Conservation (phyloP, 2,888 invertebrate genomes). For the Agrilus biguttatus region DNA sequence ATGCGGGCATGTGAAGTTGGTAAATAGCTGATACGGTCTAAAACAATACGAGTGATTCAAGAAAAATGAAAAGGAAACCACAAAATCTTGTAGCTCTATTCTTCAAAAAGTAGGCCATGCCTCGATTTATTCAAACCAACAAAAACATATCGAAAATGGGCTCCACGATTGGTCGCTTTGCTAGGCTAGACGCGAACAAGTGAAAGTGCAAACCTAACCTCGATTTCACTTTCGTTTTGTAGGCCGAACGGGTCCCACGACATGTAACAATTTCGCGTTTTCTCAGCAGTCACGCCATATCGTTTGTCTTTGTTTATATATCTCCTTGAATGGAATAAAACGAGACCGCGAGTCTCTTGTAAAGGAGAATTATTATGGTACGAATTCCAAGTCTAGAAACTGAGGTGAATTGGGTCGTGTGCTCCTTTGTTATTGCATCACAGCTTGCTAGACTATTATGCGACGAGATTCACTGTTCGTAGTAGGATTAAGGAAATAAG, state of each 20-base stretch:
- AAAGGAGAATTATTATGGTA: conserved; percentile 3
- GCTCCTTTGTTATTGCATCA: conserved; percentile 31
- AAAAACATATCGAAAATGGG: conserved; percentile 24
- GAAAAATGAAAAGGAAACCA: conserved; percentile 10
- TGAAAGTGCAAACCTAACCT: conserved; percentile 36
- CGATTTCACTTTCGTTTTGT: conserved; percentile 37
- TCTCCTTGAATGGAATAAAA: conserved; percentile 2
- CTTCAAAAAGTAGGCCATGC: conserved; percentile 26
- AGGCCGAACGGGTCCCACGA: conserved; percentile 35
- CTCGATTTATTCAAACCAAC: conserved; percentile 28
- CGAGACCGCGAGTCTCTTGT: conserved; percentile 3
- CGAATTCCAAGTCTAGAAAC: conserved; percentile 26
- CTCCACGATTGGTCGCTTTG: conserved; percentile 26
- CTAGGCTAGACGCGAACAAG: conserved; percentile 32
- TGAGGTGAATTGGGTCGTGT: conserved; percentile 31
- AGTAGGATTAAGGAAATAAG: conserved; percentile 15
- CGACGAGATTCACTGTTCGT: conserved; percentile 23
- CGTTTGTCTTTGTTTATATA: conserved; percentile 11
- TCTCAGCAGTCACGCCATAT: conserved; percentile 4
- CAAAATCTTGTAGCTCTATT: conserved; percentile 22
- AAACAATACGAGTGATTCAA: conserved; percentile 5
- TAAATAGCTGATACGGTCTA: too few relatives aligned
- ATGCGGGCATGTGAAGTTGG: too few relatives aligned
- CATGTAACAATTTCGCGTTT: conserved; percentile 22
- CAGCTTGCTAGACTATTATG: conserved; percentile 24